Base-by-base conservation (phyloP, 2,888 invertebrate genomes). In the Drosophila diplacantha region DNA sequence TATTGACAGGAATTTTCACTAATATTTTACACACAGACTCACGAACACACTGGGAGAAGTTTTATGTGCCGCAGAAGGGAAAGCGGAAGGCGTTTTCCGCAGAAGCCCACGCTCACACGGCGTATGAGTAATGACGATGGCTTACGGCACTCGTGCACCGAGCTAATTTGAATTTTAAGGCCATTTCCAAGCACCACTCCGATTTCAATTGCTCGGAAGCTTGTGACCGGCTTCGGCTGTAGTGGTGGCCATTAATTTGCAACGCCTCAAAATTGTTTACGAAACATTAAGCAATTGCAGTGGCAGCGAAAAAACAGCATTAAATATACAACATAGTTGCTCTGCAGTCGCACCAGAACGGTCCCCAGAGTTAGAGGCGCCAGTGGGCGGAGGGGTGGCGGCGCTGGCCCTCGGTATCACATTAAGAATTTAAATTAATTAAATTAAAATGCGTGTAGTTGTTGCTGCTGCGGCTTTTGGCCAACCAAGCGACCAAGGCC, bases 371-470 rank as follows among this genome's bases (percentile, higher is more conserved):
- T 75, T 68, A 54, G 68, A 38, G 69, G 62, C 31, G 32, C 51
- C 43, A 63, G 71, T 62, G 61, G 63, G 63, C 43, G 41, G 9
- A 0, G 41, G 41, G 26, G 11, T 5, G 44, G 18, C 12, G 7
- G 12, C 6, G 43, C n/a, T 29, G 68, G 50, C 52, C 68, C 55
- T 71, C 58, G 71, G 75, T 81, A 79, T 77, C 79, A 71, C 81
- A 79, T 80, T 81, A 79, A 81, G 77, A 77, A 80, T 80, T 79
- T 75, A 81, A 80, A 80, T 81, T 81, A 81, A 81, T 81, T 81
- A 81, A 81, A 81, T 81, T 79, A 72, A 81, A 81, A 77, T 81
- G 81, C 77, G 77, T 78, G 61, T 65, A 67, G 67, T 50, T 60
- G 59, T 54, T 61, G 51, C 38, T 35, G 44, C 53, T 65, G 59